phyloP scores from a whole-genome alignment of 2,888 invertebrate genomes.

The Drosophila rubida region DNA sequence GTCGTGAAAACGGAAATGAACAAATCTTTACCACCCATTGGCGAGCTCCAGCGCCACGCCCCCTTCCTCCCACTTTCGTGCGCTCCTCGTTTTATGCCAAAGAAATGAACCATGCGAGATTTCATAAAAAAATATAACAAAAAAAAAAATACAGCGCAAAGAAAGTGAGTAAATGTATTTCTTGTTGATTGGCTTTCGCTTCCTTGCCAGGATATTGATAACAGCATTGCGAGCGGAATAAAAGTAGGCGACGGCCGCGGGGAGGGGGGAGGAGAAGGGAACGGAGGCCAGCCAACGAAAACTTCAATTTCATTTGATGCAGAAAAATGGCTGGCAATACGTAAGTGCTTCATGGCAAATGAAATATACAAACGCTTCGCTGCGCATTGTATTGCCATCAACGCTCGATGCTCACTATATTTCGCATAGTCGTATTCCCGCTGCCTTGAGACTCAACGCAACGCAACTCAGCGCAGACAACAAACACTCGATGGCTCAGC shows the following conservation, averaged over 20 bases:
- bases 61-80: background rate
- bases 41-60: background rate
- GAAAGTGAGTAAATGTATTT: slow-evolving; percentile 72
- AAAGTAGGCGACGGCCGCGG: background rate
- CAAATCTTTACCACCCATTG: slow-evolving; percentile 58
- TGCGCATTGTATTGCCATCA: slow-evolving; percentile 54
- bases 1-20: slow-evolving; percentile 73
- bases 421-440: background rate
- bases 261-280: background rate
- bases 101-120: slow-evolving; percentile 73
- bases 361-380: slow-evolving; percentile 75
- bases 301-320: slow-evolving; percentile 78
- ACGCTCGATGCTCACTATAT: slow-evolving; percentile 32
- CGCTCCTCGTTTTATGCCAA: slow-evolving; percentile 43
- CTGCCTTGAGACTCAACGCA: background rate
- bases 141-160: slow-evolving; percentile 40
- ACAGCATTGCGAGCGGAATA: slow-evolving; percentile 11
- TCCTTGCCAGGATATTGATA: slow-evolving; percentile 66
- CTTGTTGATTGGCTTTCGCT: slow-evolving; percentile 71
- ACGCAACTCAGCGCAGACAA: slow-evolving; percentile 3
- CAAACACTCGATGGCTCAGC: background rate
- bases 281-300: slow-evolving; percentile 32
- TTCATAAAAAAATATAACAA: slow-evolving; percentile 72
- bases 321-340: slow-evolving; percentile 77
- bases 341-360: slow-evolving; percentile 77